Evolutionary conservation across 2,797 vertebrate species (phyloP).

Genomic region (Harpagifer antarcticus): DNA sequence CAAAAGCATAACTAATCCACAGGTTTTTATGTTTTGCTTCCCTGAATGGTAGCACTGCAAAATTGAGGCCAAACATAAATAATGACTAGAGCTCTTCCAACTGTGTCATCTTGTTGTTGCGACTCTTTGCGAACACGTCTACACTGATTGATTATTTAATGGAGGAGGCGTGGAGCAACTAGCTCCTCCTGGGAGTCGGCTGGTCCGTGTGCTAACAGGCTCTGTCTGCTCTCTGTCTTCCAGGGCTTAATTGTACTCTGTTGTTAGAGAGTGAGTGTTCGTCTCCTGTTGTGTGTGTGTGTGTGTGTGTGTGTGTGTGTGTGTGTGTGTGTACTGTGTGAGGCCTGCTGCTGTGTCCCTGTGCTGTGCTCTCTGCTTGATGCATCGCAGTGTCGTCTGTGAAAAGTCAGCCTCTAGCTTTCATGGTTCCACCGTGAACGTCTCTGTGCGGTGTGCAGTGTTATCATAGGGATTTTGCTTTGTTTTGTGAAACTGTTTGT

Average conservation of each 20-base stretch:
- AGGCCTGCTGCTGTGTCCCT: slow-evolving; percentile 2
- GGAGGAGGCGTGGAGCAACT: slow-evolving; percentile 7
- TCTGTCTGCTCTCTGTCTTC: slow-evolving; percentile 88
- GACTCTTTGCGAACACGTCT: not conserved
- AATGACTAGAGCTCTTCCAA: not conserved
- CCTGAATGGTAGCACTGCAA: too few relatives aligned
- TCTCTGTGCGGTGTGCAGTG: slow-evolving; percentile 25
- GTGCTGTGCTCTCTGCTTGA: slow-evolving; percentile 41
- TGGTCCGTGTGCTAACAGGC: slow-evolving; percentile 65
- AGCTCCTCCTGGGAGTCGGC: slow-evolving; percentile 11
- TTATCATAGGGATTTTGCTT: not conserved
- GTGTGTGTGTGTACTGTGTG: slow-evolving; percentile 17
- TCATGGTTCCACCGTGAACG: slow-evolving; percentile 27
- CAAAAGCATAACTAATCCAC: not conserved
- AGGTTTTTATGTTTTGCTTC: not conserved
- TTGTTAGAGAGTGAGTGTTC: slow-evolving; percentile 96
- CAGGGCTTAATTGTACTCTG: slow-evolving; percentile 95
- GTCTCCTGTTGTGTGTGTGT: slow-evolving; percentile 40
- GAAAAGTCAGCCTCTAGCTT: slow-evolving; percentile 1
- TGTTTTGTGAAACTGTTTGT: slow-evolving; percentile 14
- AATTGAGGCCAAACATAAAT: too few relatives aligned
- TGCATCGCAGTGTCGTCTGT: slow-evolving; percentile 53
- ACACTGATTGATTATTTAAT: slow-evolving; percentile 15
- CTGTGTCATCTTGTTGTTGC: not conserved
- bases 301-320: slow-evolving; percentile 30